Conservation (phyloP, 2,797 vertebrate species). For the Delichon dasypus region DNA sequence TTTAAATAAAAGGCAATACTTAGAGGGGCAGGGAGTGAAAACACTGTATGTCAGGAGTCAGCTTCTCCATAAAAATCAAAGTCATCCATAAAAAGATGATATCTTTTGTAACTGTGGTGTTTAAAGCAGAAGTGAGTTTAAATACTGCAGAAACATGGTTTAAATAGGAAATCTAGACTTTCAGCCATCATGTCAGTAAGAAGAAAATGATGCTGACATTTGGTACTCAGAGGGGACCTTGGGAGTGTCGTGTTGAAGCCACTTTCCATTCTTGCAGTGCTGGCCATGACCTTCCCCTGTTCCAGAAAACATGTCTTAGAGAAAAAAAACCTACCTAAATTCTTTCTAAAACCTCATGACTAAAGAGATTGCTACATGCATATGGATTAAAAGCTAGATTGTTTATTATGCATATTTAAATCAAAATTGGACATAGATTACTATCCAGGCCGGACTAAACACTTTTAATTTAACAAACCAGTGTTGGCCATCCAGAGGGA, state of each 20-base stretch:
- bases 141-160: not conserved
- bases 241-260: not conserved
- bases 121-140: not conserved
- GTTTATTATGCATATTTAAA: conserved; percentile 30
- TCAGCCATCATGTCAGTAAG: not conserved
- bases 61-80: not conserved
- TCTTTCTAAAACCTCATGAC: not conserved
- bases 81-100: not conserved
- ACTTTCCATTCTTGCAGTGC: not conserved
- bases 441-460: conserved; percentile 29
- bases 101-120: not conserved
- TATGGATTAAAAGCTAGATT: conserved; percentile 7
- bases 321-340: not conserved
- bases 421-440: conserved; percentile 32
- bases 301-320: not conserved
- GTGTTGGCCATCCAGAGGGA: not conserved
- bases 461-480: conserved; percentile 38
- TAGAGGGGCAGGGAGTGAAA: not conserved
- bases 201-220: not conserved
- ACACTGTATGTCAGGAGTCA: fast-evolving
- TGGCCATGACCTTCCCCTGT: not conserved
- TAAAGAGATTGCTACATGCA: not conserved
- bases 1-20: not conserved
- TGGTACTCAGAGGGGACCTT: not conserved
- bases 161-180: not conserved